Conservation (phyloP, 1,140 invertebrate genomes). For the Calephelis virginiensis region DNA sequence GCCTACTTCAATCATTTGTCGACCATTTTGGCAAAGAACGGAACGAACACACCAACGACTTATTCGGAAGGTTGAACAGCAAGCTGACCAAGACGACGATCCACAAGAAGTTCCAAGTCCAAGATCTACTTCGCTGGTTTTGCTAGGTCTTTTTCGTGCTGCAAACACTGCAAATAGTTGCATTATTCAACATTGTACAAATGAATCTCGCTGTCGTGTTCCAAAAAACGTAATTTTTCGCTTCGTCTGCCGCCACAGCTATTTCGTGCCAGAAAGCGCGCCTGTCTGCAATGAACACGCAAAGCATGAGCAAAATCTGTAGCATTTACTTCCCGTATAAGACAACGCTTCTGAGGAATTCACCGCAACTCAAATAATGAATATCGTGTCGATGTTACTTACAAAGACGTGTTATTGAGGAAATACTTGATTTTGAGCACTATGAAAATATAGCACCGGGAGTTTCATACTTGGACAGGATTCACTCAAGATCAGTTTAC, state of each 20-base stretch:
- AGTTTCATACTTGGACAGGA: slow-evolving; percentile 19
- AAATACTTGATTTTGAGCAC: slow-evolving; percentile 14
- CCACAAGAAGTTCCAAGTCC: slow-evolving; percentile 16
- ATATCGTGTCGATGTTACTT: slow-evolving; percentile 9
- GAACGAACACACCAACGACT: slow-evolving; percentile 18
- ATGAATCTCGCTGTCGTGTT: slow-evolving; percentile 19
- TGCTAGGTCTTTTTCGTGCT: slow-evolving; percentile 17
- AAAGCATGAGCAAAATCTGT: slow-evolving; percentile 15
- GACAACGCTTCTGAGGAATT: slow-evolving; percentile 18
- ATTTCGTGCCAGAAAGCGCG: slow-evolving; percentile 16
- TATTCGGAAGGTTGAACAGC: slow-evolving; percentile 21
- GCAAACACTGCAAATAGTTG: slow-evolving; percentile 18
- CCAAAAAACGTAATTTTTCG: slow-evolving; percentile 17
- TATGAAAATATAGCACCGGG: slow-evolving; percentile 22
- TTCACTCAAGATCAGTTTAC: slow-evolving; percentile 18
- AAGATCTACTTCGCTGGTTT: slow-evolving; percentile 11
- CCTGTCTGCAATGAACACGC: slow-evolving; percentile 17
- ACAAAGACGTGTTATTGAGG: slow-evolving; percentile 16
- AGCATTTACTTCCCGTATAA: slow-evolving; percentile 15
- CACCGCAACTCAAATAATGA: slow-evolving; percentile 17
- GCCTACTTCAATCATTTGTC: slow-evolving; percentile 19
- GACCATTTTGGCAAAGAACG: slow-evolving; percentile 20
- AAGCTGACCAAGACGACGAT: slow-evolving; percentile 15
- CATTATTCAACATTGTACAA: slow-evolving; percentile 18
- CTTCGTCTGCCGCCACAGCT: slow-evolving; percentile 15